A percentile compares a stretch with the other conserved stretches of the same genome.
Conservation (phyloP, 64 coral and sea anemone genomes). For the Stylophora pistillata region DNA sequence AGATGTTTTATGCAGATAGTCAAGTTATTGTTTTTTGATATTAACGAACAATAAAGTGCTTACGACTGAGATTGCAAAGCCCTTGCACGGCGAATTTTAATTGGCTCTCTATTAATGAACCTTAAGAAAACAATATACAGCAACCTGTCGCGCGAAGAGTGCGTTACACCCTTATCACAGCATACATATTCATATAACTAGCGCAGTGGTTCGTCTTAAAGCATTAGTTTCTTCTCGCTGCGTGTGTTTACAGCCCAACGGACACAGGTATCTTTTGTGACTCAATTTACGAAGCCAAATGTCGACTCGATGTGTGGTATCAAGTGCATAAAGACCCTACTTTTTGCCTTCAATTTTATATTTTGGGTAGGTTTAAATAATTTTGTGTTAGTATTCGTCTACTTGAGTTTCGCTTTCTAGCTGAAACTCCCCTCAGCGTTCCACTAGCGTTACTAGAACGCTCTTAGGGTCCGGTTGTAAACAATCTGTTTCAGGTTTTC, state of each 20-base stretch:
- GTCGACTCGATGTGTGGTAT: constrained; percentile 73
- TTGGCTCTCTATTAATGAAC: constrained; percentile 30
- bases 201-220: background rate
- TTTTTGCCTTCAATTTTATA: constrained; percentile 90
- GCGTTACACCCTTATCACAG: constrained; percentile 25
- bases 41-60: background rate
- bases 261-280: background rate
- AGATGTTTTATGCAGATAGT: constrained; percentile 1
- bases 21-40: background rate
- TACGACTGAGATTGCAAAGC: background rate
- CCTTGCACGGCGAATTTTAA: background rate
- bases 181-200: constrained; percentile 26
- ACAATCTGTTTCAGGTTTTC: background rate
- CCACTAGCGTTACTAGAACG: background rate
- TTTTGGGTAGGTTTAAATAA: constrained; percentile 74
- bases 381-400: background rate
- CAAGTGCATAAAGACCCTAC: constrained; percentile 69
- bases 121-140: constrained; percentile 27
- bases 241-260: background rate
- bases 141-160: constrained; percentile 1
- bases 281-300: background rate
- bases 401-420: background rate
- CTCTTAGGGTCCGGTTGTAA: background rate
- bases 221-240: background rate
- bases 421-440: background rate